Conservation (phyloP, 1,140 invertebrate species). For the Pseudobourletiella spinata region DNA sequence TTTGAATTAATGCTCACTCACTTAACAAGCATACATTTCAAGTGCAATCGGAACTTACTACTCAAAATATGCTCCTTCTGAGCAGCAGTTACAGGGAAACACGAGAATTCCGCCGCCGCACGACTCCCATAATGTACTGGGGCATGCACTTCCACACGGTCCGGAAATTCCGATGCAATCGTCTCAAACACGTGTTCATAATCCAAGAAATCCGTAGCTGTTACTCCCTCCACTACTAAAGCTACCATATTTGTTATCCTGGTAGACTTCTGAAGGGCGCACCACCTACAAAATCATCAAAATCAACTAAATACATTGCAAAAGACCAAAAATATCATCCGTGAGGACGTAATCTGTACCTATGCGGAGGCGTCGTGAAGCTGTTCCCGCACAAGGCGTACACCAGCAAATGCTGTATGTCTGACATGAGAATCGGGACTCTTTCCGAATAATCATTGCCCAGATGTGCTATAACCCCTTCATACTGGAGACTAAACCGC, state of each 20-base stretch:
- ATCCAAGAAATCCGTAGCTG: constrained; percentile 59
- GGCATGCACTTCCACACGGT: constrained; percentile 61
- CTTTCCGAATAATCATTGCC: constrained; percentile 38
- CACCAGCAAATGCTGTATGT: constrained; percentile 71
- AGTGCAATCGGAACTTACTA: constrained; percentile 34
- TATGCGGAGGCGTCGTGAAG: constrained; percentile 46
- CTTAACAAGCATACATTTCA: too few relatives aligned
- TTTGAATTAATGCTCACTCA: too few relatives aligned
- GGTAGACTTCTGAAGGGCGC: constrained; percentile 60
- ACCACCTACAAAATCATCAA: constrained; percentile 55
- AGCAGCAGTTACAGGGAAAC: constrained; percentile 63
- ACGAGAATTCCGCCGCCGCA: constrained; percentile 63
- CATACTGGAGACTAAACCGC: constrained; percentile 30
- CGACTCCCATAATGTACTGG: constrained; percentile 59
- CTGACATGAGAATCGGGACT: constrained; percentile 66
- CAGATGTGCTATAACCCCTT: constrained; percentile 36
- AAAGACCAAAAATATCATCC: too few relatives aligned
- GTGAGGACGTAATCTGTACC: too few relatives aligned
- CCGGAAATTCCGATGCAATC: constrained; percentile 41
- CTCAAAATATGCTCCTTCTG: constrained; percentile 52
- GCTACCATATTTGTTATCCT: constrained; percentile 60
- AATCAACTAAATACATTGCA: too few relatives aligned
- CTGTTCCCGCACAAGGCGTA: constrained; percentile 62
- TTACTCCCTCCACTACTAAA: constrained; percentile 66
- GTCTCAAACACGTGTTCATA: constrained; percentile 53